These are phyloP conservation scores for Sesamia nonagrioides DNA, from an alignment of 1,140 invertebrate genomes.

Conservation along the genomic window DNA sequence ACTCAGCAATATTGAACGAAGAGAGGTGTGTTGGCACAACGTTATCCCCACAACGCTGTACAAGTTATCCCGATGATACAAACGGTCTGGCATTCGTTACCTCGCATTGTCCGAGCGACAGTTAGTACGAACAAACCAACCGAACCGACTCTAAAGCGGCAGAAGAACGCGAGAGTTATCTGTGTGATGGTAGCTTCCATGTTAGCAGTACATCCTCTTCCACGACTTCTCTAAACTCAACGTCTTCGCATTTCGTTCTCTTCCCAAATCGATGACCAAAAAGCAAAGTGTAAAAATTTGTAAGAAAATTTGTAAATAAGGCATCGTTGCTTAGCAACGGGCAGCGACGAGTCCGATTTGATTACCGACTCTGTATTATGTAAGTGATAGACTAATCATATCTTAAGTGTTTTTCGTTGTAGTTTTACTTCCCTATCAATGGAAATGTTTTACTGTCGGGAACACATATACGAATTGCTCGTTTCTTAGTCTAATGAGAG, in stretches of 20 bases:
- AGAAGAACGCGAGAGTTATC: slow-evolving; percentile 19
- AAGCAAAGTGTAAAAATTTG: slow-evolving; percentile 73
- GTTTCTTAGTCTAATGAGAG: slow-evolving; percentile 59
- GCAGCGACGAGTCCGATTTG: slow-evolving; percentile 50
- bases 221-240: slow-evolving; percentile 40
- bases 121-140: neutral
- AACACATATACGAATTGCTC: slow-evolving; percentile 68
- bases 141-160: neutral
- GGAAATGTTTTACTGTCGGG: slow-evolving; percentile 63
- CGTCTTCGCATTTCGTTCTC: slow-evolving; percentile 63
- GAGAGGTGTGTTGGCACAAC: neutral
- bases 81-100: slow-evolving; percentile 9
- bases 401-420: slow-evolving; percentile 80
- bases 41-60: neutral
- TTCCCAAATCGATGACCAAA: slow-evolving; percentile 80
- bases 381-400: slow-evolving; percentile 83
- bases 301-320: slow-evolving; percentile 64
- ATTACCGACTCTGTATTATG: slow-evolving; percentile 52
- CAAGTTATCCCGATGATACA: neutral
- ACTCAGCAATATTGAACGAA: slow-evolving; percentile 28
- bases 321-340: slow-evolving; percentile 71
- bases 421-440: slow-evolving; percentile 61
- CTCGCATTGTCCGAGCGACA: neutral
- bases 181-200: slow-evolving; percentile 3
- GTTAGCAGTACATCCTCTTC: neutral